Evolutionary conservation across 2,113 vertebrate species (phyloP).

Genomic region (Sinocyclocheilus grahami): DNA sequence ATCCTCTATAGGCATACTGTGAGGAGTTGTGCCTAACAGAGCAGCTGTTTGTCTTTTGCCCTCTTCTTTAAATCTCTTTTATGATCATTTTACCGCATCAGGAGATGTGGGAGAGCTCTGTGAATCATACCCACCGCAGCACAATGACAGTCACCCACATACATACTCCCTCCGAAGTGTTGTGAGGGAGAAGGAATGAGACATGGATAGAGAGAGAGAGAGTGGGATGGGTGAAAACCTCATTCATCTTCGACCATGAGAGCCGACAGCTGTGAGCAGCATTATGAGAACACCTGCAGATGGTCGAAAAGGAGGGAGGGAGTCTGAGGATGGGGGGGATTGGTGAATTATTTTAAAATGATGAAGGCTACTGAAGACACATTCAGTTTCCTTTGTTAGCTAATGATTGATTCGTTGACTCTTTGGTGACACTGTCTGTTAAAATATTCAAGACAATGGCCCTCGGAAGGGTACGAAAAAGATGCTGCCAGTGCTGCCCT

Average conservation of each 20-base stretch:
- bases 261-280: constrained; percentile 50
- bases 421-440: background rate
- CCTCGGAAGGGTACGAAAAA: background rate
- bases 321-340: background rate
- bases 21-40: constrained; percentile 13
- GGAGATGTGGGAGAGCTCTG: constrained; percentile 26
- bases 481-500: background rate
- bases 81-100: constrained; percentile 14
- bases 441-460: background rate
- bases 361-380: background rate
- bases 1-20: background rate
- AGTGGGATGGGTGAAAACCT: constrained; percentile 27
- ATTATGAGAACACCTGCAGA: constrained; percentile 51
- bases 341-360: constrained; percentile 1
- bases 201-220: constrained; percentile 29
- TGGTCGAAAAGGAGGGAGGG: constrained; percentile 1
- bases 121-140: constrained; percentile 41
- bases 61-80: constrained; percentile 31
- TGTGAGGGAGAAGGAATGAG: constrained; percentile 10
- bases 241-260: constrained; percentile 50
- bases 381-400: constrained; percentile 17
- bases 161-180: constrained; percentile 5
- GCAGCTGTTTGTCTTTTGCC: constrained; percentile 26
- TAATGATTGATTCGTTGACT: background rate
- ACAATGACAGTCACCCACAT: constrained; percentile 41